These are phyloP conservation scores for Caerostris extrusa DNA, from an alignment of 1,140 invertebrate genomes.

Conservation along the genomic window DNA sequence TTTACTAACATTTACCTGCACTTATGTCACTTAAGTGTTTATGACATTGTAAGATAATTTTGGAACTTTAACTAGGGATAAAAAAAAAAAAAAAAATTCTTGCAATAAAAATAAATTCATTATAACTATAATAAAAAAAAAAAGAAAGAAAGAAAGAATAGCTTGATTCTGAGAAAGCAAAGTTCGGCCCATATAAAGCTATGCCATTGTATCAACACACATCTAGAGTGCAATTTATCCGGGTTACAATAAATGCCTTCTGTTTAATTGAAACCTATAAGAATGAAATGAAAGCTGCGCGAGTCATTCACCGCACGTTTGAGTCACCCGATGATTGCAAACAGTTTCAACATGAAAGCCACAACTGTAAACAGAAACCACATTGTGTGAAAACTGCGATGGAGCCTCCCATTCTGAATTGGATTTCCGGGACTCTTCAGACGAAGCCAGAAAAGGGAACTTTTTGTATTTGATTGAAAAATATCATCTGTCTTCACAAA, in stretches of 20 bases:
- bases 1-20: no score
- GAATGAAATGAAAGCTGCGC: background rate
- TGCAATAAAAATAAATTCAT: no score
- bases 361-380: constrained; percentile 27
- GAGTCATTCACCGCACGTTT: constrained; percentile 34
- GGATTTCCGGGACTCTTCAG: constrained; percentile 12
- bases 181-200: background rate
- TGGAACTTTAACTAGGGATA: no score
- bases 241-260: background rate
- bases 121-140: no score
- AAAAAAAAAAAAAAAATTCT: no score
- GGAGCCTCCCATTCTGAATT: background rate
- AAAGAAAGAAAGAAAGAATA: no score
- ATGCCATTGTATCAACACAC: background rate
- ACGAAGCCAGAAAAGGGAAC: background rate
- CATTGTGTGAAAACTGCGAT: background rate
- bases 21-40: no score
- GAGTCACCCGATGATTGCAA: constrained; percentile 28
- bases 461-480: constrained; percentile 31
- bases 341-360: constrained; percentile 23
- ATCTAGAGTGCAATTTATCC: background rate
- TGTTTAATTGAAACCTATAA: constrained; percentile 7
- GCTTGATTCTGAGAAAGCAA: background rate
- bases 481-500: constrained; percentile 36
- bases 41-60: no score